phyloP scores from a whole-genome alignment of 2,888 invertebrate species.

The Heliconius aoede region DNA sequence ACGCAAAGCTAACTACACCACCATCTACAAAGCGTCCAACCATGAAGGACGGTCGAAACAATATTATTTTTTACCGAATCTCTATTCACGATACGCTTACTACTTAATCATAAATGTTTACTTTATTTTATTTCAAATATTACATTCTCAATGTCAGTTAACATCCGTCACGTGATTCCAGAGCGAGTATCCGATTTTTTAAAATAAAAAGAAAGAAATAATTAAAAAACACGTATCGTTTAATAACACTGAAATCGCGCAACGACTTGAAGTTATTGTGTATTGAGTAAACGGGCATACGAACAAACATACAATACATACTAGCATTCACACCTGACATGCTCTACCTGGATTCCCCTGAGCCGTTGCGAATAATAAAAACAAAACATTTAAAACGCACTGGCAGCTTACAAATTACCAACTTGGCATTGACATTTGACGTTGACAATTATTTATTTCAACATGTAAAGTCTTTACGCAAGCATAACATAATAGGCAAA shows the following conservation, averaged over 20 bases:
- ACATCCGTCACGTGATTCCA: conserved; percentile 30
- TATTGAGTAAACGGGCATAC: conserved; percentile 61
- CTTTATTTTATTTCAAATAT: conserved; percentile 51
- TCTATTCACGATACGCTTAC: conserved; percentile 73
- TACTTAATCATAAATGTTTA: conserved; percentile 60
- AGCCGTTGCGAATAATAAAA: conserved; percentile 45
- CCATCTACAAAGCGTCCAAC: conserved; percentile 51
- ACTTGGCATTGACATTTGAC: background rate
- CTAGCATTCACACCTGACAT: conserved; percentile 47
- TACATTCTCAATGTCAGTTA: conserved; percentile 48
- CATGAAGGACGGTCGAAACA: conserved; percentile 51
- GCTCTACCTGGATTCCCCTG: conserved; percentile 42
- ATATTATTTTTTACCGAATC: conserved; percentile 53
- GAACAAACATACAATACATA: conserved; percentile 55
- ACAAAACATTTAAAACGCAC: conserved; percentile 56
- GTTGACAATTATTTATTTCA: too few relatives aligned
- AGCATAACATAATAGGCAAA: too few relatives aligned
- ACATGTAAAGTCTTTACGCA: background rate
- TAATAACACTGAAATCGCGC: conserved; percentile 53
- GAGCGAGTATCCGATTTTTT: conserved; percentile 20
- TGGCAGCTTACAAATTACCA: conserved; percentile 52
- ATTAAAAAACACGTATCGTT: conserved; percentile 22
- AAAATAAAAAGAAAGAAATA: background rate
- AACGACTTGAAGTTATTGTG: conserved; percentile 56
- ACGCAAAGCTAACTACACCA: conserved; percentile 46